Base-by-base conservation (phyloP, 2,797 vertebrate species). In the Typhlichthys subterraneus region DNA sequence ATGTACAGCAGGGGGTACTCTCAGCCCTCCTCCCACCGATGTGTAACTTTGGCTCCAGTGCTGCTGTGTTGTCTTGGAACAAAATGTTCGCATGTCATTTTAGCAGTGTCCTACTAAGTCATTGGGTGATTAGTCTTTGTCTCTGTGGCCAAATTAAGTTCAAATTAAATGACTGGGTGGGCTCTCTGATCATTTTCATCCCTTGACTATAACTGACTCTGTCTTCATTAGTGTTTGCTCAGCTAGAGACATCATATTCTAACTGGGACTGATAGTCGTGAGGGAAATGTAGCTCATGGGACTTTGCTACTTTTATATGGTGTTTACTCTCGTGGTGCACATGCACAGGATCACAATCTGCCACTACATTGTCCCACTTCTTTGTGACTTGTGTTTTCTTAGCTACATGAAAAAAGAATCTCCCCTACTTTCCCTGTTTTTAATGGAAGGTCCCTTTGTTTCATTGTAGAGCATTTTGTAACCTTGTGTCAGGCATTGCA, bases 1-100 rank as follows among this genome's bases (percentile, higher is more conserved):
- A 0, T 13, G 49, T 59, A 46, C 91, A 86, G 79, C 75, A 87
- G 88, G 83, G 84, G 57, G 84, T 80, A 81, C 89, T 91, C 75
- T 84, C 61, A 29, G n/a, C 55, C 79, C 49, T 65, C 50, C 0
- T 17, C 57, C 45, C 1, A 56, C 2, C 49, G 19, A 63, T 58
- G 29, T 48, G 8, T 13, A 38, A 57, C 42, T 29, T 29, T 57
- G 10, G 23, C 38, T 57, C 45, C 50, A 52, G 47, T 46, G 76
- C 56, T 50, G 13, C 45, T 76, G 13, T 58, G 13, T 42, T 42
- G 38, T 42, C 8, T 42, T 10, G 58, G 66, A 80, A 73, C 82
- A 85, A 67, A 87, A 76, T 66, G 67, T 76, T 73, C 83, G 75
- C 86, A 85, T 76, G 67, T 81, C 67, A 82, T 82, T 75, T 68